These are phyloP conservation scores for Chelonia mydas DNA, from an alignment of 2,797 vertebrate species.

Conservation along the genomic window DNA sequence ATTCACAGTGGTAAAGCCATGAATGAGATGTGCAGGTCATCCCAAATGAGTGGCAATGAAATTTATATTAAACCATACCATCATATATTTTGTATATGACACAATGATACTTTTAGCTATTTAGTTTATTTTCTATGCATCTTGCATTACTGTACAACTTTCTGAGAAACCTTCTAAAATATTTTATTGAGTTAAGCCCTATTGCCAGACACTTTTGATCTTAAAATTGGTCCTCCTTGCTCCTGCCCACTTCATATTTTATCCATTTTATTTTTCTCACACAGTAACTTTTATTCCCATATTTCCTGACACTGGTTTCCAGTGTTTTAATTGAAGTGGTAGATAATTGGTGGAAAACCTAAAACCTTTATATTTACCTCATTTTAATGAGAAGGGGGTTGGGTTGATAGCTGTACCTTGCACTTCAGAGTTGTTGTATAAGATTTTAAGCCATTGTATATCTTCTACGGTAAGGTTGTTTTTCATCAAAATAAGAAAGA, in stretches of 20 bases:
- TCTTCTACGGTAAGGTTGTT: neutral
- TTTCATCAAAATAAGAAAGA: neutral
- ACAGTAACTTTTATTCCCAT: neutral
- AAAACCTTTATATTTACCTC: neutral
- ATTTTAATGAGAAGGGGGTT: neutral
- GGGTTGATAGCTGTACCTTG: neutral
- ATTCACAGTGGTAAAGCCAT: neutral
- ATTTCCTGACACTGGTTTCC: neutral
- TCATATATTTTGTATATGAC: neutral
- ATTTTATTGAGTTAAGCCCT: neutral
- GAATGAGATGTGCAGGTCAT: neutral
- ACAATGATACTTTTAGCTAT: neutral
- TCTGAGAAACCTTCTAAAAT: neutral
- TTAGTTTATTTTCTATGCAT: neutral
- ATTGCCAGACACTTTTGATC: neutral
- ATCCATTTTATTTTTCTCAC: neutral
- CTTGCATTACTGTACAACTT: neutral
- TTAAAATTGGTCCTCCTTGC: neutral
- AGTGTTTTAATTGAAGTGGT: neutral
- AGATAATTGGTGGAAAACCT: neutral
- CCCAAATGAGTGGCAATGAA: neutral
- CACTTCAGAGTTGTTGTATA: neutral
- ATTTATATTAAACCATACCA: neutral
- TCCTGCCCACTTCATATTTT: neutral
- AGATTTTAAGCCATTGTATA: neutral